Base-by-base conservation (phyloP, 1,140 invertebrate genomes). In the Drosophila equinoxialis region DNA sequence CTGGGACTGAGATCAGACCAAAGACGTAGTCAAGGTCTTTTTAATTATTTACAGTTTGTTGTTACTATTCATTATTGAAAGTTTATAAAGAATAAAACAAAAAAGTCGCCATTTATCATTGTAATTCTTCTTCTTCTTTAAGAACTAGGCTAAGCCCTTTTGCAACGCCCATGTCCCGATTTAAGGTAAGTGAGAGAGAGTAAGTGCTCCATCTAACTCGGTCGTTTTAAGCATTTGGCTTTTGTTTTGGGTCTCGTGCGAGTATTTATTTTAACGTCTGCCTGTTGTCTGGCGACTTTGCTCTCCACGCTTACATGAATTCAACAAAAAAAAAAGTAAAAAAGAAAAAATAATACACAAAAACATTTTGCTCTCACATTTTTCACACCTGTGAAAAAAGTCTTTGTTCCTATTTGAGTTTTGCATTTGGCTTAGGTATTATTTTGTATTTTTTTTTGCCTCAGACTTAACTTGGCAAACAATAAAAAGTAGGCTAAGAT, bases 401-500 rank as follows among this genome's bases (percentile, higher is more conserved):
- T 58, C 66, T 59, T 68, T 71, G 37, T 66, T 65, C 71, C 37
- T 55, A 30, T 48, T 42, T 37, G 30, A 11, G 4, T 13, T 51
- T 51, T 26, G 30, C 13, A n/a, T 14, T 65, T 26, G 0, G 20
- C 37, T 64, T 35, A 30, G 30, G 30, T 6, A 17, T 14, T 64
- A 33, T 23, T 13, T 0, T 41, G 26, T 11, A 42, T 33, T 17
- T 67, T 41, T 71, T 63, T 51, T 65, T 42, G 23, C 14, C 20
- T 62, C 30, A 30, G 30, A 45, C 41, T 51, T 13, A n/a, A 20
- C 8, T 10, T 14, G 23, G 13, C 55, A 48, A 70, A 77, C 67
- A 84, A 85, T 77, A 67, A 62, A 69, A 86, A 83, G 65, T 86
- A 76, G 83, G 83, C 79, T 77, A 87, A 87, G 68, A 87, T 83